Evolutionary conservation across 2,888 invertebrate genomes (phyloP).

Genomic region (Eurytoma californica): DNA sequence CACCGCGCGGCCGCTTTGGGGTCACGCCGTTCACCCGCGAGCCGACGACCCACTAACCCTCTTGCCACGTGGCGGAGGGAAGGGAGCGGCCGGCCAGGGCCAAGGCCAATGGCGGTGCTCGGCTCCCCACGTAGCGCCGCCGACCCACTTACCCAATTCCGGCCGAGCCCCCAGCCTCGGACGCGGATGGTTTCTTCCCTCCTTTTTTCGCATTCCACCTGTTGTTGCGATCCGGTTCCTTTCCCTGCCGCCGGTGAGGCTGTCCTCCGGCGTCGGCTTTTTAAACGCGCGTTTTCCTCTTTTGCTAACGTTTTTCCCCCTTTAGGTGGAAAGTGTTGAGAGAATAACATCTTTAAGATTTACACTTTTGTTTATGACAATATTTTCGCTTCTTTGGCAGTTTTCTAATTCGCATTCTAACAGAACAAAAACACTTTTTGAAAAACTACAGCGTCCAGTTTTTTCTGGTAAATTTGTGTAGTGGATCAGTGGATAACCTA

Average conservation of each 20-base stretch:
- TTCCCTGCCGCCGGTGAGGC: slow-evolving; percentile 56
- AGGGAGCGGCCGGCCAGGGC: neutral
- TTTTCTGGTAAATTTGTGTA: too few species aligned
- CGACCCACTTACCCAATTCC: slow-evolving; percentile 46
- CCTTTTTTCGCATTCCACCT: slow-evolving; percentile 48
- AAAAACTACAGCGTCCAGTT: too few species aligned
- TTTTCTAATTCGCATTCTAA: too few species aligned
- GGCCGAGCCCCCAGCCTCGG: slow-evolving; percentile 5
- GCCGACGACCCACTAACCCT: slow-evolving; percentile 72
- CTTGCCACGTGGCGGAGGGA: slow-evolving; percentile 55
- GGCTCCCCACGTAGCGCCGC: neutral
- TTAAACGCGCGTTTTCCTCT: slow-evolving; percentile 21
- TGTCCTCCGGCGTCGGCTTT: neutral
- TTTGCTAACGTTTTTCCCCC: neutral
- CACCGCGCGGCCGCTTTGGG: slow-evolving; percentile 31
- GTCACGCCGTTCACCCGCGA: slow-evolving; percentile 53
- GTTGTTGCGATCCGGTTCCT: slow-evolving; percentile 58
- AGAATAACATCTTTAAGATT: too few species aligned
- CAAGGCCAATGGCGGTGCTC: slow-evolving; percentile 57
- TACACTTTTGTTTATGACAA: too few species aligned
- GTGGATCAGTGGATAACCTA: too few species aligned
- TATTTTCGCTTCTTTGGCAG: too few species aligned
- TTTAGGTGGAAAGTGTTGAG: slow-evolving; percentile 11
- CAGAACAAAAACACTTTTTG: too few species aligned
- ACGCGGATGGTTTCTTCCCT: slow-evolving; percentile 20